Percentiles rank a stretch among this genome's conserved stretches.
These are phyloP conservation scores for Tribolium madens DNA, from an alignment of 1,140 invertebrate species.

Conservation along the genomic window DNA sequence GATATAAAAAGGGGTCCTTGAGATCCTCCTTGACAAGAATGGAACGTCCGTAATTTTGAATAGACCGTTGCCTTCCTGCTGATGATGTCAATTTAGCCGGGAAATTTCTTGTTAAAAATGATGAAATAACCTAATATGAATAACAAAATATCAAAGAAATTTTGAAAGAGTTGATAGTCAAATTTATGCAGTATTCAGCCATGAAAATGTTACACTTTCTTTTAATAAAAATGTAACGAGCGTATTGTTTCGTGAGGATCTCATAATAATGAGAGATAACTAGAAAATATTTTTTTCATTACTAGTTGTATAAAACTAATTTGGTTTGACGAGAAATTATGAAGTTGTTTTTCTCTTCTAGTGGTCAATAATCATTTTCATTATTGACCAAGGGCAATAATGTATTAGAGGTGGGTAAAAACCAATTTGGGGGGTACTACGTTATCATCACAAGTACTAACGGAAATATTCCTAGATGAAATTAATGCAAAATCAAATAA, in stretches of 20 bases:
- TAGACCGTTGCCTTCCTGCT: constrained; percentile 22
- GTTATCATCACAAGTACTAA: too few species aligned
- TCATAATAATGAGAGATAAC: neutral
- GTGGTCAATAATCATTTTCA: too few species aligned
- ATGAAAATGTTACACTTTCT: constrained; percentile 17
- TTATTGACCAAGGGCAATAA: too few species aligned
- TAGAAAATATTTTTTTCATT: too few species aligned
- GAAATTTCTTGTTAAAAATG: neutral
- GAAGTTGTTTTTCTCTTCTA: too few species aligned
- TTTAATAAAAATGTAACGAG: neutral
- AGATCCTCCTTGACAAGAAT: constrained; percentile 25
- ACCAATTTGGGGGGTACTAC: too few species aligned
- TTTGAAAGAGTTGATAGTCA: neutral
- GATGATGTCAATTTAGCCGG: constrained; percentile 18
- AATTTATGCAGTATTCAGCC: neutral
- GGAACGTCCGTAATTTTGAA: constrained; percentile 17
- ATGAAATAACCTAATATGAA: neutral
- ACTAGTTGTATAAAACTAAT: too few species aligned
- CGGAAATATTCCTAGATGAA: too few species aligned
- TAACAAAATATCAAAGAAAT: neutral
- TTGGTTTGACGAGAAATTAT: too few species aligned
- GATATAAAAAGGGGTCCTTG: constrained; percentile 11
- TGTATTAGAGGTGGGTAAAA: too few species aligned
- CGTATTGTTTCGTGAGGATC: neutral
- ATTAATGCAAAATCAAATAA: too few species aligned